phyloP scores from a whole-genome alignment of 2,888 invertebrate species.

The Itoplectis maculator region DNA sequence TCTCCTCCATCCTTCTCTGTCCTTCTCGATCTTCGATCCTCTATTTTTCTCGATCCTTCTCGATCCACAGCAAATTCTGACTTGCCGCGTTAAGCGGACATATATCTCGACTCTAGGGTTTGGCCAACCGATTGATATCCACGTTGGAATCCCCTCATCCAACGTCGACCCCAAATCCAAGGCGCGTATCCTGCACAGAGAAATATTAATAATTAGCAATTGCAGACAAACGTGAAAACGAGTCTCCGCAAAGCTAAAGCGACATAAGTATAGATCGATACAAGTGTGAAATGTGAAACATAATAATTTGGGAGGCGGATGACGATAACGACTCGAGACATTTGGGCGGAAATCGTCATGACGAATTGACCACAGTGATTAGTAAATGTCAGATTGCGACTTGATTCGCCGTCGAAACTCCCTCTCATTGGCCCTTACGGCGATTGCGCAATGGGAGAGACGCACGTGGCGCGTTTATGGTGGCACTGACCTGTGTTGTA shows the following conservation, averaged over 20 bases:
- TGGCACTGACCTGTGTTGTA: slow-evolving; percentile 7
- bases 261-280: slow-evolving; percentile 14
- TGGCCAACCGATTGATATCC: background rate
- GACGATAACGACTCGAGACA: slow-evolving; percentile 6
- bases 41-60: background rate
- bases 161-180: background rate
- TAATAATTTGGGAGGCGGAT: background rate
- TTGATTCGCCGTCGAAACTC: background rate
- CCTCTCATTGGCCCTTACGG: background rate
- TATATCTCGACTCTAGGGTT: background rate
- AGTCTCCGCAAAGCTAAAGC: slow-evolving; percentile 10
- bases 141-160: background rate
- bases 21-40: background rate
- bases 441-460: background rate
- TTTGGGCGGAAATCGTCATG: background rate
- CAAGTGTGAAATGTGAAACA: slow-evolving; percentile 22
- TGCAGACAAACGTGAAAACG: slow-evolving; percentile 12
- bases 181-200: background rate
- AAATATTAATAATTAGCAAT: slow-evolving; percentile 34
- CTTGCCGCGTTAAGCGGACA: no score
- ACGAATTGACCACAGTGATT: slow-evolving; percentile 19
- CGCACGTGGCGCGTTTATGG: slow-evolving; percentile 6
- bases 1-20: no score
- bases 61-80: no score
- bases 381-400: slow-evolving; percentile 44